phyloP scores from a whole-genome alignment of 2,797 vertebrate species.

The Salarias fasciatus region DNA sequence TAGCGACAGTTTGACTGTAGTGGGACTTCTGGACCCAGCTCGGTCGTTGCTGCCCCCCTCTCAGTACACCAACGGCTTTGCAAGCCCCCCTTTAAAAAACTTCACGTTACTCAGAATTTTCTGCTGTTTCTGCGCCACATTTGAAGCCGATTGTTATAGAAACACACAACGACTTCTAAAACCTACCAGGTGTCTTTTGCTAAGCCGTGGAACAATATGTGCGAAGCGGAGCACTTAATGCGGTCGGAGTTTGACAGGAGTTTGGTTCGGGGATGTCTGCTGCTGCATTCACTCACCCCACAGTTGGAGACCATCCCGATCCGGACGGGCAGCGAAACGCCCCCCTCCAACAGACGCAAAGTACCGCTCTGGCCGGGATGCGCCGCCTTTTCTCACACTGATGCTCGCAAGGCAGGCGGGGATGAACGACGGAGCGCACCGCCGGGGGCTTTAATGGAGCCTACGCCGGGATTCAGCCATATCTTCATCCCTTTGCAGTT shows the following conservation, averaged over 20 bases:
- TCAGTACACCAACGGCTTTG: no score
- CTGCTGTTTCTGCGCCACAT: no score
- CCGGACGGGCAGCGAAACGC: conserved; percentile 44
- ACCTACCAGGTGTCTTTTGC: no score
- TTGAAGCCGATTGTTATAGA: no score
- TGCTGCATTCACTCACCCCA: conserved; percentile 72
- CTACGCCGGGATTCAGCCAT: conserved; percentile 33
- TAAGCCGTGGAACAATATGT: no score
- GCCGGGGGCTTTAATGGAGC: conserved; percentile 8
- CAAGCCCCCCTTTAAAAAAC: no score
- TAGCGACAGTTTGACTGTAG: no score
- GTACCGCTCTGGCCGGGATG: conserved; percentile 9
- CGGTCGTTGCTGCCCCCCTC: no score
- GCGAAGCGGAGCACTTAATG: no score
- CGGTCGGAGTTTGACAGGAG: background rate
- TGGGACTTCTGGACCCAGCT: no score
- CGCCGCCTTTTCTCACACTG: conserved; percentile 7
- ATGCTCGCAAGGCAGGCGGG: background rate
- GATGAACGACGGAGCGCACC: no score
- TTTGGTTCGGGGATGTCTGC: conserved; percentile 7
- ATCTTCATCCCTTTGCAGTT: conserved; percentile 46
- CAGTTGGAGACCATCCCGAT: conserved; percentile 62
- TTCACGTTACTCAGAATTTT: background rate
- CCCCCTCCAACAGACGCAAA: conserved; percentile 28
- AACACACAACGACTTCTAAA: no score